Evolutionary conservation across 1,140 invertebrate species (phyloP).

Genomic region (Drosophila leontia): DNA sequence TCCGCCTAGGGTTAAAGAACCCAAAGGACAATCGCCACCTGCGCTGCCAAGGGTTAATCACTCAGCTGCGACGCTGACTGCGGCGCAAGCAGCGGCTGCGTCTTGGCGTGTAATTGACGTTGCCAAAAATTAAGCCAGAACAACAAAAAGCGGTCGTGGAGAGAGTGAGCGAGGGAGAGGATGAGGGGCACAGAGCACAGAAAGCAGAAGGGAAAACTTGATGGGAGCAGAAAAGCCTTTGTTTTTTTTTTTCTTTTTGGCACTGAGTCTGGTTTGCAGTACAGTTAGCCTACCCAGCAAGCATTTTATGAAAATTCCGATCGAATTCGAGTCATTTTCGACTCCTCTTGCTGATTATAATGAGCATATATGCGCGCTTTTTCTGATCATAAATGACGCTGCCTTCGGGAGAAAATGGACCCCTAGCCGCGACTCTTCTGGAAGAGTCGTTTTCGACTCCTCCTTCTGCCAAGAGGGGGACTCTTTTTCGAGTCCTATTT

Average conservation of each 20-base stretch:
- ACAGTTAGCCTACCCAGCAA: conserved; percentile 48
- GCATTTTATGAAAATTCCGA: too few species aligned
- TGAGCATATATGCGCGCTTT: too few species aligned
- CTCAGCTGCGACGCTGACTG: conserved; percentile 4
- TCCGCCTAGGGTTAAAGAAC: background rate
- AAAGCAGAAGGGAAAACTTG: conserved; percentile 37
- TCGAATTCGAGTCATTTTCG: too few species aligned
- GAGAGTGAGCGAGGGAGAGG: background rate
- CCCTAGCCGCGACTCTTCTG: too few species aligned
- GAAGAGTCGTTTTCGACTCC: too few species aligned
- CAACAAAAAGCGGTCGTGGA: conserved; percentile 9
- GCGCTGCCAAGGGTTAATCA: conserved; percentile 24
- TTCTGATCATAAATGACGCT: too few species aligned
- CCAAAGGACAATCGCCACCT: conserved; percentile 1
- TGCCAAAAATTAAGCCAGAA: conserved; percentile 39
- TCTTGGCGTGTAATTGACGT: conserved; percentile 41
- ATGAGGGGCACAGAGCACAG: conserved; percentile 13
- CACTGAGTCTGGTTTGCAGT: conserved; percentile 22
- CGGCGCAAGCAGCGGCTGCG: background rate
- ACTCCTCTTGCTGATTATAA: too few species aligned
- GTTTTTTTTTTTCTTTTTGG: conserved; percentile 9
- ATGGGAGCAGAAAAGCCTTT: conserved; percentile 8
- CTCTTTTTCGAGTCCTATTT: too few species aligned
- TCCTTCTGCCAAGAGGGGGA: too few species aligned
- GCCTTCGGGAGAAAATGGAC: too few species aligned